phyloP scores from a whole-genome alignment of 2,888 invertebrate species.

The Theristus sp. region DNA sequence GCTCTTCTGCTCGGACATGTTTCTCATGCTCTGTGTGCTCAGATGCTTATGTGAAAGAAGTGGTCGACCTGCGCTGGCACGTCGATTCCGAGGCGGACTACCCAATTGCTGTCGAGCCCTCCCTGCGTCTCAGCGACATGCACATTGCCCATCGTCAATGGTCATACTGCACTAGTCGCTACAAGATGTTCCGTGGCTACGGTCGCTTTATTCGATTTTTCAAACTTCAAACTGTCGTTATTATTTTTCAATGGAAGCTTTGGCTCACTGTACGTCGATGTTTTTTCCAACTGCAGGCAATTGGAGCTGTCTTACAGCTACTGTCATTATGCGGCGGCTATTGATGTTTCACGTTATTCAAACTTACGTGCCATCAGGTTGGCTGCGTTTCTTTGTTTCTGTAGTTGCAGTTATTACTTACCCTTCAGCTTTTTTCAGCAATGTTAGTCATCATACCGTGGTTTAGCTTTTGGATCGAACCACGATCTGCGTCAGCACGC shows the following conservation, averaged over 20 bases:
- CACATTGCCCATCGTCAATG: slow-evolving; percentile 14
- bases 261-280: no score
- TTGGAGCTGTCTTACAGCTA: slow-evolving; percentile 21
- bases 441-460: slow-evolving; percentile 13
- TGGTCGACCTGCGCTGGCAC: slow-evolving; percentile 24
- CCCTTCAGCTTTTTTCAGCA: no score
- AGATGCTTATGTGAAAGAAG: slow-evolving; percentile 14
- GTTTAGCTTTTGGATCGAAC: slow-evolving; percentile 15
- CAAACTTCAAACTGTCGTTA: no score
- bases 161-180: slow-evolving; percentile 18
- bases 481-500: slow-evolving; percentile 24
- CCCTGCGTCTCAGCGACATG: slow-evolving; percentile 27
- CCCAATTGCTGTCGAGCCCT: slow-evolving; percentile 21
- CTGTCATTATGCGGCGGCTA: slow-evolving; percentile 21
- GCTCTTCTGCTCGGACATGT: no score
- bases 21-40: no score
- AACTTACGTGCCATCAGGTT: slow-evolving; percentile 24
- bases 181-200: slow-evolving; percentile 26
- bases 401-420: no score
- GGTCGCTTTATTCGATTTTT: no score
- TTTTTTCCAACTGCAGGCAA: no score
- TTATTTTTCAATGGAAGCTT: no score
- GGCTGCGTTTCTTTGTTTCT: slow-evolving; percentile 8
- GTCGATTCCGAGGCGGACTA: slow-evolving; percentile 15
- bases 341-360: slow-evolving; percentile 26